Evolutionary conservation across 2,797 vertebrate genomes (phyloP), one percentile per base, ranked within the genome.

Genomic region (Lagorchestes hirsutus): DNA sequence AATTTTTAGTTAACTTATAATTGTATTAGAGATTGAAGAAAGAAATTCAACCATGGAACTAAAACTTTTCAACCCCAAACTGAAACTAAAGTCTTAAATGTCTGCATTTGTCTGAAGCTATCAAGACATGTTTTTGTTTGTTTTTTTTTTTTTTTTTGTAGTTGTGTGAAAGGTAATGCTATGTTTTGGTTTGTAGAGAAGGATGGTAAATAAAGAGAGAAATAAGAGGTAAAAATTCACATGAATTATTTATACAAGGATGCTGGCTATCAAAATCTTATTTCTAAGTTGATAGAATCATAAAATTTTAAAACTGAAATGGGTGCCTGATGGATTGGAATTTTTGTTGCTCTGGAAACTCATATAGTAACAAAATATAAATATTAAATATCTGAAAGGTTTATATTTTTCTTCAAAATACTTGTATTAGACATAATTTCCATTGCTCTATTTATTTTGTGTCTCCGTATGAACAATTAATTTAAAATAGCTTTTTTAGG

Each of bases 121-220:
- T 94, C 58, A 91, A 59, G 95, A 92, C 94, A 0, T 93, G 1
- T n/a, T n/a, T n/a, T n/a, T n/a, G n/a, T n/a, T n/a, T n/a, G n/a
- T n/a, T n/a, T n/a, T n/a, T n/a, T n/a, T n/a, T n/a, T n/a, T n/a
- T n/a, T n/a, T n/a, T n/a, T n/a, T n/a, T n/a, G n/a, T n/a, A 4
- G 34, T 93, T 97, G 96, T 56, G 95, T 96, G 58, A 96, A 97
- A 95, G 28, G 3, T 87, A 46, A 18, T 34, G 11, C 31, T 95
- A 11, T 95, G 55, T 55, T 95, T 92, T 52, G 95, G 28, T 55
- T 92, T 92, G 40, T 90, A 93, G 93, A 40, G 90, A 94, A 91
- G 29, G 29, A 87, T 87, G 74, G 40, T 67, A 56, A 93, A 92
- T 95, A 90, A 92, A 95, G 40, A 95, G 82, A 92, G 34, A 55